A percentile compares a stretch with the other conserved stretches of the same genome.
phyloP scores from a whole-genome alignment of 2,888 invertebrate species.

The Prosapia bicincta region DNA sequence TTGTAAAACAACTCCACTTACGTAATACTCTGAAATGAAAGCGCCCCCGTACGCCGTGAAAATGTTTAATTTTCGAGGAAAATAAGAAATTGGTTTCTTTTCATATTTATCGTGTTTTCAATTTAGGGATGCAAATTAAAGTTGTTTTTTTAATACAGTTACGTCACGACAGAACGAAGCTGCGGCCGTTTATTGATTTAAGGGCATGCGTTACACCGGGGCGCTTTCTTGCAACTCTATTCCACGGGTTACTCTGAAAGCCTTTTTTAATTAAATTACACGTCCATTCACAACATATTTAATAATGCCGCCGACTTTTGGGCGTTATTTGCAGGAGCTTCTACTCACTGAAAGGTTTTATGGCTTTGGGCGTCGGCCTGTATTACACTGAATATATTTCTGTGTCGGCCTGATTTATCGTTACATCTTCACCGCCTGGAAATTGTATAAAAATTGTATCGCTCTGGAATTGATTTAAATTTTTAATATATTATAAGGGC shows the following conservation, averaged over 20 bases:
- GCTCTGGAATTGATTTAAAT: neutral
- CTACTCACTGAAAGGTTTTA: neutral
- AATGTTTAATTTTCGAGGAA: neutral
- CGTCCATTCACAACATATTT: neutral
- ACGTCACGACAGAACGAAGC: neutral
- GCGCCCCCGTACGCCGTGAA: neutral
- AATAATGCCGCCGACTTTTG: neutral
- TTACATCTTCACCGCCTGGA: neutral
- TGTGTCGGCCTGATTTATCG: neutral
- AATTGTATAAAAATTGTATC: neutral
- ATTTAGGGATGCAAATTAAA: neutral
- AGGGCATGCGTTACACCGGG: neutral
- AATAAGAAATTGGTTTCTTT: neutral
- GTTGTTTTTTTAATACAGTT: neutral
- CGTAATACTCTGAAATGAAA: neutral
- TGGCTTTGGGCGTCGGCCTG: neutral
- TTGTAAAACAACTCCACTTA: neutral
- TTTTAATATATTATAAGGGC: neutral
- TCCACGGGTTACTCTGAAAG: neutral
- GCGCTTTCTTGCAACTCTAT: neutral
- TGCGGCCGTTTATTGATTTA: neutral
- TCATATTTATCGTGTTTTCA: neutral
- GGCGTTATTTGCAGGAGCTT: neutral
- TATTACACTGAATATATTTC: neutral
- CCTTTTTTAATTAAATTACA: constrained; percentile 2